These are phyloP conservation scores for Drosophila algonquin DNA, from an alignment of 2,888 invertebrate species.

Conservation along the genomic window DNA sequence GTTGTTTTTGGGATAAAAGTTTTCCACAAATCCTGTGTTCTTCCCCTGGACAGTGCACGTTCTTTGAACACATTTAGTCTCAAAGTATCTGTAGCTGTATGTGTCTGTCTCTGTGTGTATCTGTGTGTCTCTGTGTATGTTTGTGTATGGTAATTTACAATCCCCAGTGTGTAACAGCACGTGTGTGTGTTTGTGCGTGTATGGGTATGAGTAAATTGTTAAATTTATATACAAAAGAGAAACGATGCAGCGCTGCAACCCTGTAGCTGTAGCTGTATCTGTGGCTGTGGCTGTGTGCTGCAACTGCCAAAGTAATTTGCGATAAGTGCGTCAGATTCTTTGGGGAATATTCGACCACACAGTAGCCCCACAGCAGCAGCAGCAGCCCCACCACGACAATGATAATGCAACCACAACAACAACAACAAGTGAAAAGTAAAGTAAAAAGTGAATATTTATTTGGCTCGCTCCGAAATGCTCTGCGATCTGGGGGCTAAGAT, in stretches of 20 bases:
- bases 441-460: constrained; percentile 61
- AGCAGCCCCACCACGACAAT: constrained; percentile 26
- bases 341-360: constrained; percentile 72
- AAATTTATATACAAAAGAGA: constrained; percentile 74
- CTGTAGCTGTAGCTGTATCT: not conserved
- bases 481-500: constrained; percentile 20
- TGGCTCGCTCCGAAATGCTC: constrained; percentile 37
- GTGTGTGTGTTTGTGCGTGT: constrained; percentile 39
- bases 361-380: constrained; percentile 46
- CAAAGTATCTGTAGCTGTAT: constrained; percentile 27
- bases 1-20: constrained; percentile 51
- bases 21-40: constrained; percentile 52
- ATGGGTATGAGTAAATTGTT: constrained; percentile 73
- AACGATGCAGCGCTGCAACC: constrained; percentile 42
- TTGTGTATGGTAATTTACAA: constrained; percentile 69
- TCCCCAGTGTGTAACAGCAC: constrained; percentile 51
- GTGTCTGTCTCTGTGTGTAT: not conserved
- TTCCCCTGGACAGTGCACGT: constrained; percentile 45
- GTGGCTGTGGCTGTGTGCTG: constrained; percentile 33
- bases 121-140: constrained; percentile 16
- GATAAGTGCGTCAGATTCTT: constrained; percentile 80
- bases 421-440: constrained; percentile 42
- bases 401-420: constrained; percentile 49
- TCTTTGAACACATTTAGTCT: constrained; percentile 60
- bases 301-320: constrained; percentile 80